These are phyloP conservation scores for Hydrochoerus hydrochaeris DNA, from an alignment of 2,113 vertebrate genomes.

Conservation along the genomic window DNA sequence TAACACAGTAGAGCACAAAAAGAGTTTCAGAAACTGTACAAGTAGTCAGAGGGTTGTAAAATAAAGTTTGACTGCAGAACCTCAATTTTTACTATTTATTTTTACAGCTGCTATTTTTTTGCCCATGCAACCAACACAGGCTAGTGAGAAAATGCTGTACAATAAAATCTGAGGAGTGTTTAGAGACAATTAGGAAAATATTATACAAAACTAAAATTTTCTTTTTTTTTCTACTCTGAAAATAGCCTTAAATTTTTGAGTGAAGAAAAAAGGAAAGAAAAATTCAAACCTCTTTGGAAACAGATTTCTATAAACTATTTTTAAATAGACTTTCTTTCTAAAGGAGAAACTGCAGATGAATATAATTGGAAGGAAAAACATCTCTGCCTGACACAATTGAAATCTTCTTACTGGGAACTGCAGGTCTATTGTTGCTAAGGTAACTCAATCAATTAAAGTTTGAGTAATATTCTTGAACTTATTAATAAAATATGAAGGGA, in stretches of 20 bases:
- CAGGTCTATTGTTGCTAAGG: conserved; percentile 79
- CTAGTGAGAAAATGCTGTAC: conserved; percentile 59
- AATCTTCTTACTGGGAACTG: conserved; percentile 77
- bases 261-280: conserved; percentile 64
- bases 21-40: conserved; percentile 62
- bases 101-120: conserved; percentile 64
- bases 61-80: conserved; percentile 69
- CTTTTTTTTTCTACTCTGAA: conserved; percentile 59
- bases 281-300: conserved; percentile 57
- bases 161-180: not conserved
- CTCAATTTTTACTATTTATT: conserved; percentile 60
- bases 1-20: conserved; percentile 40
- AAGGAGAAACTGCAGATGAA: conserved; percentile 75
- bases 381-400: conserved; percentile 70
- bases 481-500: not conserved
- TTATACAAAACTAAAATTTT: not conserved
- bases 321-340: conserved; percentile 71
- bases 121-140: conserved; percentile 52
- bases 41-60: conserved; percentile 19
- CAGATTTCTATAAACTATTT: conserved; percentile 72
- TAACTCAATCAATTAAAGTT: conserved; percentile 75
- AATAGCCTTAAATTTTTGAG: conserved; percentile 72
- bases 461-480: conserved; percentile 46
- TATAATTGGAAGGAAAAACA: conserved; percentile 74
- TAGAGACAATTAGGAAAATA: conserved; percentile 65